Evolutionary conservation across 1,140 invertebrate genomes (phyloP).

Genomic region (Chlorops oryzae): DNA sequence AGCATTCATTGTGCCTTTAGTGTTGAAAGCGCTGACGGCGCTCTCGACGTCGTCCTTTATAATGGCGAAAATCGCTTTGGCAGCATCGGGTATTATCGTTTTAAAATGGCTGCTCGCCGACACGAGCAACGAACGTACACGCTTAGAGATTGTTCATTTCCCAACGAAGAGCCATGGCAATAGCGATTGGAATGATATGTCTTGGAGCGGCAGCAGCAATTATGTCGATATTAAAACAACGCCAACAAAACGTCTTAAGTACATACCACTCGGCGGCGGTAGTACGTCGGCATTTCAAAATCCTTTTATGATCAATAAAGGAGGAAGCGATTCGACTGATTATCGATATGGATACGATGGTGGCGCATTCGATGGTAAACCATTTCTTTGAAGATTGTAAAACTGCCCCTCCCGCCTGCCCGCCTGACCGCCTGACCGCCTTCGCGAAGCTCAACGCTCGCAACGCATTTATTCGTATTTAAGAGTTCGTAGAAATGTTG

Average conservation of each 20-base stretch:
- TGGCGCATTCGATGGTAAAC: conserved; percentile 23
- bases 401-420: no score
- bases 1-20: conserved; percentile 56
- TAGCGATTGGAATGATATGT: conserved; percentile 18
- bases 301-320: no score
- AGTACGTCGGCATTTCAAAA: background rate
- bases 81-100: conserved; percentile 47
- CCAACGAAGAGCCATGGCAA: conserved; percentile 17
- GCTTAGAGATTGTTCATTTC: conserved; percentile 37
- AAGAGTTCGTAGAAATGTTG: no score
- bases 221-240: conserved; percentile 11
- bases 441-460: no score
- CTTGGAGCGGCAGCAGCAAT: conserved; percentile 29
- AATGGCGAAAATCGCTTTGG: conserved; percentile 53
- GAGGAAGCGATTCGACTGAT: background rate
- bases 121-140: conserved; percentile 20
- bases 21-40: conserved; percentile 57
- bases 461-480: no score
- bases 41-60: conserved; percentile 56
- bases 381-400: no score
- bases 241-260: conserved; percentile 19
- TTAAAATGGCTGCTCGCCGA: conserved; percentile 31
- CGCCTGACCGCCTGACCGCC: no score
- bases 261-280: conserved; percentile 24
- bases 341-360: conserved; percentile 17